Evolutionary conservation across 2,888 invertebrate species (phyloP).

Genomic region (Hybos culiciformis): DNA sequence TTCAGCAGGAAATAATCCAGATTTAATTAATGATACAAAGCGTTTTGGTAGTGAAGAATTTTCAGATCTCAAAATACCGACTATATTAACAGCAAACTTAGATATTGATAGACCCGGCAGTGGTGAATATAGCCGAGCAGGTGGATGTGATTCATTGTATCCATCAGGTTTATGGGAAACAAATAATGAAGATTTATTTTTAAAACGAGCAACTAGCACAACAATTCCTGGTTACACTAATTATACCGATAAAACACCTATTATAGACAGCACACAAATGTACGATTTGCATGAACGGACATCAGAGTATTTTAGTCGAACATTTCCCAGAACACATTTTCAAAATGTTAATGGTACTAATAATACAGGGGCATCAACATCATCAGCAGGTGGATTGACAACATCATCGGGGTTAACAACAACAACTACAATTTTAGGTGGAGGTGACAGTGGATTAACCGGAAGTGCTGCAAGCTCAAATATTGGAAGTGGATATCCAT

Average conservation of each 20-base stretch:
- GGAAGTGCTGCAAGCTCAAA: slow-evolving; percentile 16
- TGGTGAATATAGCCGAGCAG: slow-evolving; percentile 65
- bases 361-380: slow-evolving; percentile 4
- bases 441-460: slow-evolving; percentile 16
- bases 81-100: slow-evolving; percentile 37
- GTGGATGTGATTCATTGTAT: slow-evolving; percentile 58
- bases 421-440: slow-evolving; percentile 7
- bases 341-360: slow-evolving; percentile 5
- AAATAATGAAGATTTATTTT: slow-evolving; percentile 32
- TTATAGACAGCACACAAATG: slow-evolving; percentile 42
- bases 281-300: slow-evolving; percentile 32
- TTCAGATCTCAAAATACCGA: slow-evolving; percentile 28
- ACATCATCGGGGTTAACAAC: slow-evolving; percentile 22
- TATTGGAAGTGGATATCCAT: slow-evolving; percentile 45
- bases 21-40: slow-evolving; percentile 71
- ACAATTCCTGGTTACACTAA: slow-evolving; percentile 42
- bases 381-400: slow-evolving; percentile 14
- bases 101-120: slow-evolving; percentile 45
- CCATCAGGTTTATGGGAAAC: slow-evolving; percentile 67
- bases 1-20: slow-evolving; percentile 66
- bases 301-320: slow-evolving; percentile 45
- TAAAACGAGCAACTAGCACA: slow-evolving; percentile 45
- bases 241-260: slow-evolving; percentile 62
- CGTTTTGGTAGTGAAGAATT: slow-evolving; percentile 45
- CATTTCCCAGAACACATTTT: slow-evolving; percentile 42